A percentile compares a stretch with the other conserved stretches of the same genome.
Conservation (phyloP, 2,113 vertebrate species). For the Tympanuchus pallidicinctus region DNA sequence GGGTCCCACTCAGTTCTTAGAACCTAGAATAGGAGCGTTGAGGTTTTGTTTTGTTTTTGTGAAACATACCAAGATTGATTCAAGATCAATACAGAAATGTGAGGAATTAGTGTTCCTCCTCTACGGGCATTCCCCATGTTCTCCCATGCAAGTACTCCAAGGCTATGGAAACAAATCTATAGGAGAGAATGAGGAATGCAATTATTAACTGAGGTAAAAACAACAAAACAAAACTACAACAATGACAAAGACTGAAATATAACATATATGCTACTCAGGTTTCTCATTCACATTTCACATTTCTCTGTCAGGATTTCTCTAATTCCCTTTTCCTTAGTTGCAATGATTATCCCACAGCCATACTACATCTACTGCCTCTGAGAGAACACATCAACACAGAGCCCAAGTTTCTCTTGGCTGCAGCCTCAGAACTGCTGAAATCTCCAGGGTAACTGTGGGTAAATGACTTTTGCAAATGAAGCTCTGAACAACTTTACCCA, state of each 20-base stretch:
- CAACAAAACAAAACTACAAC: background rate
- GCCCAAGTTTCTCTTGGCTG: background rate
- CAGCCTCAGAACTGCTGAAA: background rate
- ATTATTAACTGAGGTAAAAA: background rate
- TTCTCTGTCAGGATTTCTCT: background rate
- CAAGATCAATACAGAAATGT: background rate
- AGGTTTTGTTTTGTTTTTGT: background rate
- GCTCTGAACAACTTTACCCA: background rate
- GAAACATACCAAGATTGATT: background rate
- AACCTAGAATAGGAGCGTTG: fast-evolving
- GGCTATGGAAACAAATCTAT: background rate
- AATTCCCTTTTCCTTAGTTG: background rate
- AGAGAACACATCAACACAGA: background rate
- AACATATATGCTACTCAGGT: background rate
- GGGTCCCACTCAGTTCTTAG: background rate
- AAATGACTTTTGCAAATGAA: background rate
- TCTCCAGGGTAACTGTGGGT: background rate
- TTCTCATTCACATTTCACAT: background rate
- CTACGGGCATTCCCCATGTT: background rate
- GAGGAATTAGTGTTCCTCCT: background rate
- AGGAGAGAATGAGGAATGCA: background rate
- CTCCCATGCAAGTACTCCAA: background rate
- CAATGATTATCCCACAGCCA: background rate
- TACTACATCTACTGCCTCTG: background rate
- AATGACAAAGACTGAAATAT: background rate